Conservation (phyloP, 64 coral and sea anemone species). For the Montipora capricornis region DNA sequence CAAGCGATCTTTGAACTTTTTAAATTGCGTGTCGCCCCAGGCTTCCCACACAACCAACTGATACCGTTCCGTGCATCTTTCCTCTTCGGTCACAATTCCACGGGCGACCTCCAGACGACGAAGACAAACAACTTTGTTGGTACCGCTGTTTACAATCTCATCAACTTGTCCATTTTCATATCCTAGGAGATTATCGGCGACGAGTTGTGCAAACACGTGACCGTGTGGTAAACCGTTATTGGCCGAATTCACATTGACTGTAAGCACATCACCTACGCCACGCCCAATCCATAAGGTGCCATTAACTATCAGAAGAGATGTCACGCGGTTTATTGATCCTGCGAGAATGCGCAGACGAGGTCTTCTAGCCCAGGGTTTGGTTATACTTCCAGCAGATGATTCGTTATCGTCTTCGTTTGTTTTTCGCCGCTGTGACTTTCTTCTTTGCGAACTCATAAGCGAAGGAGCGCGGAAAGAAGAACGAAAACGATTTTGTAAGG, state of each 20-base stretch:
- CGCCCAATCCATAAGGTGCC: constrained; percentile 89
- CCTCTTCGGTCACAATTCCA: constrained; percentile 19
- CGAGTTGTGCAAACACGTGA: constrained; percentile 79
- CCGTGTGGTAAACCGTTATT: constrained; percentile 52
- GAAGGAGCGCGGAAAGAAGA: constrained; percentile 30
- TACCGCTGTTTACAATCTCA: constrained; percentile 83
- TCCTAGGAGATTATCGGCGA: constrained; percentile 72
- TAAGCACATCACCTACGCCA: constrained; percentile 76
- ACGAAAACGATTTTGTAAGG: constrained; percentile 16
- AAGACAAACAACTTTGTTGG: constrained; percentile 87
- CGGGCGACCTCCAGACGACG: constrained; percentile 76
- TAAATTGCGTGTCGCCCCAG: constrained; percentile 82
- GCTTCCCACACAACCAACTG: constrained; percentile 87
- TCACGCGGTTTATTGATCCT: constrained; percentile 68
- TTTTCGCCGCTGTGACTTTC: constrained; percentile 40
- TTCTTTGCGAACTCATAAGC: constrained; percentile 52
- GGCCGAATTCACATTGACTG: constrained; percentile 76
- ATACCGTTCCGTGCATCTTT: constrained; percentile 81
- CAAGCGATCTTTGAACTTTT: constrained; percentile 56
- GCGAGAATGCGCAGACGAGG: constrained; percentile 51
- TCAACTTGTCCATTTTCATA: constrained; percentile 82
- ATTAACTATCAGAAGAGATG: constrained; percentile 38
- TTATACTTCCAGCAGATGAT: neutral
- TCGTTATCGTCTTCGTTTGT: neutral
- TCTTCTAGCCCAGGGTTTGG: neutral